These are phyloP conservation scores for Nemotelus nigrinus DNA, from an alignment of 2,888 invertebrate species.

Conservation along the genomic window DNA sequence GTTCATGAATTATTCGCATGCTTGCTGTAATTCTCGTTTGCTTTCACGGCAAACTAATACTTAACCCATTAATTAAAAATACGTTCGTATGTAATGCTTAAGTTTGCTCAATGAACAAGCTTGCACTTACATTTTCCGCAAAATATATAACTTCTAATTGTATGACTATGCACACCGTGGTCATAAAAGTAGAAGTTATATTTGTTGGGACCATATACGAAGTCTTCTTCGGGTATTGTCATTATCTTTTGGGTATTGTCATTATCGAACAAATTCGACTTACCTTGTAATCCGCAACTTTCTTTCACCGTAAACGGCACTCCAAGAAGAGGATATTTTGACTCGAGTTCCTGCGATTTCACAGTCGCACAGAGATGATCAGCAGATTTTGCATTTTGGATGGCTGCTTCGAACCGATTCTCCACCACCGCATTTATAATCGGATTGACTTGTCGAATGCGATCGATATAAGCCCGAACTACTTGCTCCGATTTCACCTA, in stretches of 20 bases:
- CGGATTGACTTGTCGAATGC: slow-evolving; percentile 74
- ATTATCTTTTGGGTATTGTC: not conserved
- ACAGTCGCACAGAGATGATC: slow-evolving; percentile 64
- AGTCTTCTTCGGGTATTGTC: too few species aligned
- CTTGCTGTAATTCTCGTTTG: too few species aligned
- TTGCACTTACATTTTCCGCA: too few species aligned
- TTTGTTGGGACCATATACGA: too few species aligned
- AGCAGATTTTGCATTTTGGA: slow-evolving; percentile 71
- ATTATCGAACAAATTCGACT: slow-evolving; percentile 43
- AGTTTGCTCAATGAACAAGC: too few species aligned
- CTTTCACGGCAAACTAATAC: too few species aligned
- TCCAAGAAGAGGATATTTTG: slow-evolving; percentile 76
- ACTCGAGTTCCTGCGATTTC: slow-evolving; percentile 60
- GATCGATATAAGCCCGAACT: slow-evolving; percentile 70
- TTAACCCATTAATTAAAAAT: too few species aligned
- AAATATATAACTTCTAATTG: too few species aligned
- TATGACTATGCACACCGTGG: too few species aligned
- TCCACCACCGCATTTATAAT: slow-evolving; percentile 77
- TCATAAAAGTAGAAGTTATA: too few species aligned
- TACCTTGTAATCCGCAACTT: slow-evolving; percentile 79
- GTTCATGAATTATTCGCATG: too few species aligned
- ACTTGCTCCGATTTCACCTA: slow-evolving; percentile 73
- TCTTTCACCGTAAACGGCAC: slow-evolving; percentile 86
- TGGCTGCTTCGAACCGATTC: slow-evolving; percentile 71
- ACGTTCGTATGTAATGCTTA: too few species aligned